Percentiles rank a stretch among this genome's conserved stretches.
Evolutionary conservation across 2,888 invertebrate species (phyloP).

Genomic region (Sarcophaga subvicina): DNA sequence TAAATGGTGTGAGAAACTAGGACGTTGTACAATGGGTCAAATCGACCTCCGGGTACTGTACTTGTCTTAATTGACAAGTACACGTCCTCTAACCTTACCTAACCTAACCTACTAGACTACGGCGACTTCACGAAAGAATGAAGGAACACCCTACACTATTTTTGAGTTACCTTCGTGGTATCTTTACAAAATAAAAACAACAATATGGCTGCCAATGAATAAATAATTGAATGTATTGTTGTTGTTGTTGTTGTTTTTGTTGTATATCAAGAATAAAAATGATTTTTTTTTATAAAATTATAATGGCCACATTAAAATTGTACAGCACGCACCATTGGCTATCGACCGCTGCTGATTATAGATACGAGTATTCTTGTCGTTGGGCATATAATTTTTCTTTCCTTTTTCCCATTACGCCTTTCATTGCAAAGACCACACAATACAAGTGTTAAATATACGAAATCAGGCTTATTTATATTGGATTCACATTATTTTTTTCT

Average conservation of each 20-base stretch:
- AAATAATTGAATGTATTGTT: too few relatives aligned
- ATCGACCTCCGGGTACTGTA: too few relatives aligned
- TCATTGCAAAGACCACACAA: background rate
- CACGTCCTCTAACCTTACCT: too few relatives aligned
- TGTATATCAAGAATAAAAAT: background rate
- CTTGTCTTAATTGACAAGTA: too few relatives aligned
- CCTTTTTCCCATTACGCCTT: background rate
- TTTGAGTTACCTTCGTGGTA: background rate
- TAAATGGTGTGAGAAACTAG: too few relatives aligned
- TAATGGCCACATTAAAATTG: slow-evolving; percentile 28
- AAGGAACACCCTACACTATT: background rate
- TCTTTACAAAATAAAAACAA: background rate
- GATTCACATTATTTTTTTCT: too few relatives aligned
- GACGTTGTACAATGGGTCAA: too few relatives aligned
- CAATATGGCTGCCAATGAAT: background rate
- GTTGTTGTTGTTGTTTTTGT: background rate
- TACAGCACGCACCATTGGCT: slow-evolving; percentile 16
- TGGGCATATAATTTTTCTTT: too few relatives aligned
- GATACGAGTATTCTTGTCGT: too few relatives aligned
- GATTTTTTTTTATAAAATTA: slow-evolving; percentile 21
- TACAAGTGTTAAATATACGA: slow-evolving; percentile 14
- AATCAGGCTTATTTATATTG: background rate
- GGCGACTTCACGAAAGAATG: background rate
- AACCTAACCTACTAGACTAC: too few relatives aligned
- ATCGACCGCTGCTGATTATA: too few relatives aligned